Evolutionary conservation across 2,797 vertebrate genomes (phyloP), one percentile per base, ranked within the genome.

Genomic region (Amblyopsis hoosieri): DNA sequence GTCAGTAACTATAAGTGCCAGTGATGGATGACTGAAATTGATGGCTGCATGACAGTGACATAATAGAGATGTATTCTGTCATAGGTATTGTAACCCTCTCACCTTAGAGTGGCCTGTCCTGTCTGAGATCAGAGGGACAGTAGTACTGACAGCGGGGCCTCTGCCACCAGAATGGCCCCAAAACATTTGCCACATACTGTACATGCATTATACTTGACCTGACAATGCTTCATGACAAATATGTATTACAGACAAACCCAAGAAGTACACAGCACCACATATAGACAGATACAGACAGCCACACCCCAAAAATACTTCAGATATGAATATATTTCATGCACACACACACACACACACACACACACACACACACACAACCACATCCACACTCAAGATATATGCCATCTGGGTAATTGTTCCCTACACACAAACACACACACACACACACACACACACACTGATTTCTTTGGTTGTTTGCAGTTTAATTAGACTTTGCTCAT

Each of bases 401-500:
- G 59, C 68, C 62, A 14, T 63, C 64, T 29, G 68, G 55, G 59
- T 64, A 51, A 71, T 53, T 31, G 8, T 75, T 62, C 53, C 67
- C 71, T 37, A 23, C 42, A 56, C 19, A 55, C 45, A 33, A n/a
- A 49, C 45, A 48, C 23, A 48, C 53, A 49, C 10, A 15, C 29
- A 14, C 31, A 71, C n/a, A 79, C 76, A 83, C 81, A 82, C 74
- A 72, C 72, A 78, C 83, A 86, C 79, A 85, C 62, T 63, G 78
- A 90, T 89, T 87, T 81, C 75, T 85, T 75, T 81, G 75, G 71
- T 90, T 87, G 78, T 89, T 90, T 86, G 84, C 75, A 88, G 84
- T 86, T 92, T 93, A 92, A 91, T 92, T 93, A 90, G 91, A 91
- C 90, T 91, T 92, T 93, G 90, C 91, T 91, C 84, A 87, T 86